A percentile compares a stretch with the other conserved stretches of the same genome.
Conservation (phyloP, 2,888 invertebrate genomes). For the Camptogramma bilineatum region DNA sequence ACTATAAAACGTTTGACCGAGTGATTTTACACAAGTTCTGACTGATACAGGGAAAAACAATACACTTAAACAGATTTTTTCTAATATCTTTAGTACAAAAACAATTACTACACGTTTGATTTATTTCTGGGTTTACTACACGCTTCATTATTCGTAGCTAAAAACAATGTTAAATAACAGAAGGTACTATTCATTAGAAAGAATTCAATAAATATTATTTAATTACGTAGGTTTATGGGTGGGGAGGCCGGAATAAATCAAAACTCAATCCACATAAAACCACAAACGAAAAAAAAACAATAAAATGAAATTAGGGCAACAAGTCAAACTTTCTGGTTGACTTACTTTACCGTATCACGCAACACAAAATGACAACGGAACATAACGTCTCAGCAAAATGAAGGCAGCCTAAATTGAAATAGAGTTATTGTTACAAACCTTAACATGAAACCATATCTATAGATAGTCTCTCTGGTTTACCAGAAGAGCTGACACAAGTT, state of each 20-base stretch:
- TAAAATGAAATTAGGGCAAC: slow-evolving; percentile 77
- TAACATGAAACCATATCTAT: slow-evolving; percentile 20
- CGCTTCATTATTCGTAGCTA: no score
- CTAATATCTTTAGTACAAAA: no score
- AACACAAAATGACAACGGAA: slow-evolving; percentile 66
- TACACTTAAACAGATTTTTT: no score
- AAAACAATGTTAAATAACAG: not conserved
- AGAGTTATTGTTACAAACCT: slow-evolving; percentile 44
- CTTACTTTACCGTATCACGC: slow-evolving; percentile 77
- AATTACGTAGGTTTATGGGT: slow-evolving; percentile 31
- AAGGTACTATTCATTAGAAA: not conserved
- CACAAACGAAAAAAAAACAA: slow-evolving; percentile 67
- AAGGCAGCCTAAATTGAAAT: slow-evolving; percentile 52
- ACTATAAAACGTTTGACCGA: no score
- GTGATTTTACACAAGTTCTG: no score
- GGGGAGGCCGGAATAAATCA: slow-evolving; percentile 59
- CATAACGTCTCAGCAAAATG: slow-evolving; percentile 64
- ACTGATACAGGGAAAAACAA: no score
- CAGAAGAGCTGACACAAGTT: no score
- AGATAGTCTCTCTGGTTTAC: no score
- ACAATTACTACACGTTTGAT: no score
- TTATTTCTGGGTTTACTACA: no score
- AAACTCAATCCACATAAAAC: slow-evolving; percentile 69
- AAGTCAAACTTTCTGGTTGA: slow-evolving; percentile 74
- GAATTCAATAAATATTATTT: slow-evolving; percentile 35